Base-by-base conservation (phyloP, 37 sponge, comb jelly and placozoan species). In the Aplysina aerophoba region DNA sequence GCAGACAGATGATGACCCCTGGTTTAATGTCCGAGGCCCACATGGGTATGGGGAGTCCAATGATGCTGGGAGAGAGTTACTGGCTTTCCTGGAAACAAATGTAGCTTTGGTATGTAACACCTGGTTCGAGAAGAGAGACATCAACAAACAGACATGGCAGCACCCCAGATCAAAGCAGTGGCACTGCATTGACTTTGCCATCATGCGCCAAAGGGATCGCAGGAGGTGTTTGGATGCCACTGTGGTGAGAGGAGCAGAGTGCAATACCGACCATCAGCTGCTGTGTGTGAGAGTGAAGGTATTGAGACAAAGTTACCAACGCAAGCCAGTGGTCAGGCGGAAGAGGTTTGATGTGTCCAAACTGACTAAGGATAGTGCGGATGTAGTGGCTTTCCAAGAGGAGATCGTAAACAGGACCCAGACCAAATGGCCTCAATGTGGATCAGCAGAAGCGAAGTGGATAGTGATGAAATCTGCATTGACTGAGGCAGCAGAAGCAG, bases 121-220 rank as follows among this genome's bases (percentile, higher is more conserved):
- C 4, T 60, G 83, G 83, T 82, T 35, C 30, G 37, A 63, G 65
- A 82, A 82, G 59, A 78, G 27, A 58, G 86, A 85, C 61, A 85
- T 85, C 39, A 60, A 85, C 38, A 74, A 77, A 34, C 79, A 85
- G 80, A 85, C 86, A 25, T 85, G 86, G 86, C 86, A 85, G n/a
- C 86, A 85, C n/a, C 86, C 86, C 27, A 74, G 57, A 27, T 67
- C 63, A n/a, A 24, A 37, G 4, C 33, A 80, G 11, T 80, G 81
- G n/a, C n/a, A n/a, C n/a, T n/a, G n/a, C n/a, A 77, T 87, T 67
- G 82, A 80, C 21, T 87, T 71, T 67, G 81, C 58, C 38, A 80
- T 87, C 24, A 75, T 85, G 50, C 59, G 63, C 4, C 77, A 75
- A 75, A 55, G 79, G 6, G 77, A 85, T 30, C 15, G 63, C 62